A percentile compares a stretch with the other conserved stretches of the same genome.
These are phyloP conservation scores for Indicator indicator DNA, from an alignment of 2,113 vertebrate species.

Conservation along the genomic window DNA sequence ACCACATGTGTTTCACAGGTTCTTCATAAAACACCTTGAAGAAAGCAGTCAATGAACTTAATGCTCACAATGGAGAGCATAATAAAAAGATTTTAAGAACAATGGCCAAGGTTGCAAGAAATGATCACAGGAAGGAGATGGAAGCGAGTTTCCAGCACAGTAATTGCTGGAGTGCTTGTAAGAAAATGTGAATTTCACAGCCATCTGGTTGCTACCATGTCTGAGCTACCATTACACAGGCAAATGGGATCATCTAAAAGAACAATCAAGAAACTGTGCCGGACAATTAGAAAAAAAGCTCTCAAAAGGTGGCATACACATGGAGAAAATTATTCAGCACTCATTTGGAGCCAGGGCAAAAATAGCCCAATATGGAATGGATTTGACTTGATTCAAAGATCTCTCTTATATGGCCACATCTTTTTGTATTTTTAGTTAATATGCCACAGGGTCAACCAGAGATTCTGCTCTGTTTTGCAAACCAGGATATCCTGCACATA, in stretches of 20 bases:
- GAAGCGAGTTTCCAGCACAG: background rate
- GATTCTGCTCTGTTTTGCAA: background rate
- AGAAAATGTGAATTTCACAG: background rate
- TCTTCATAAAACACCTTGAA: background rate
- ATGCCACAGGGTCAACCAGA: background rate
- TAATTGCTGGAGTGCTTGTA: background rate
- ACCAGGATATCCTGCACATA: background rate
- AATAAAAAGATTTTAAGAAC: background rate
- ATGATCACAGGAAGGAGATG: background rate
- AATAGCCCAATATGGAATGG: background rate
- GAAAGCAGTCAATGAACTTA: background rate
- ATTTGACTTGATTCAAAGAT: background rate
- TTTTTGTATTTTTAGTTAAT: background rate
- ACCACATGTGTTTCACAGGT: background rate
- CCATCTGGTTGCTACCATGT: background rate
- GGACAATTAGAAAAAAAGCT: background rate
- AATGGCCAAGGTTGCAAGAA: background rate
- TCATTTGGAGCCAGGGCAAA: background rate
- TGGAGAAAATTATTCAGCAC: background rate
- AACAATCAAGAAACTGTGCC: background rate
- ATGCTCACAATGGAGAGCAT: background rate
- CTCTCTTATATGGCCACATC: background rate
- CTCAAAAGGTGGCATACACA: background rate
- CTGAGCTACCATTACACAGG: background rate
- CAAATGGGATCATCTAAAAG: background rate